These are phyloP conservation scores for Karalla daura DNA, from an alignment of 2,797 vertebrate species.

Conservation along the genomic window DNA sequence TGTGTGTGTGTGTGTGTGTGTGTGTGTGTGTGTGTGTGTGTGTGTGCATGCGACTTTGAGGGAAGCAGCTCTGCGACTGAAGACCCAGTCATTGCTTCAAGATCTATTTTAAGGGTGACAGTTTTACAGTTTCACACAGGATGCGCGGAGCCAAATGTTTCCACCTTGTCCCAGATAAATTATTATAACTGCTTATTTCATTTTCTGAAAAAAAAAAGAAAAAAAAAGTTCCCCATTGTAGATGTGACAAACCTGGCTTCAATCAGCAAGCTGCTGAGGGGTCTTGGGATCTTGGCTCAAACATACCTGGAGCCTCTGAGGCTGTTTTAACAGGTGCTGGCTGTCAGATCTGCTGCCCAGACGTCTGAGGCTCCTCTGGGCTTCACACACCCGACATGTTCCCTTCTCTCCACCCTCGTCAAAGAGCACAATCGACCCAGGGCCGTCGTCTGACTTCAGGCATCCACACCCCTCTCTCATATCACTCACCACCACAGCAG, in stretches of 20 bases:
- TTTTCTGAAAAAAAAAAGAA: too few species aligned
- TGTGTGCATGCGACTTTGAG: neutral
- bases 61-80: neutral
- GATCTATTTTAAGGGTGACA: neutral
- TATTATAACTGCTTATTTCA: neutral
- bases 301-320: too few species aligned
- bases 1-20: neutral
- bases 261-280: neutral
- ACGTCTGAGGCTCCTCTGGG: conserved; percentile 4
- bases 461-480: neutral
- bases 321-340: conserved; percentile 28
- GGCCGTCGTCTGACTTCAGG: neutral
- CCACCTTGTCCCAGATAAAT: conserved; percentile 14
- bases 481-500: conserved; percentile 4
- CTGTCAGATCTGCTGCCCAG: conserved; percentile 10
- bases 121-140: neutral
- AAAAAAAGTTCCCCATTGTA: neutral
- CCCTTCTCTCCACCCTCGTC: neutral
- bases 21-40: neutral
- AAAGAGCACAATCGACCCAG: neutral
- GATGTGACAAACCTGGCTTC: neutral
- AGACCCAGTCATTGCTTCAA: neutral
- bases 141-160: neutral
- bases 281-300: too few species aligned
- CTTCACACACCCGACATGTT: neutral